Percentiles rank a stretch among this genome's conserved stretches.
These are phyloP conservation scores for Erythrocercus mccallii DNA, from an alignment of 2,113 vertebrate genomes.

Conservation along the genomic window DNA sequence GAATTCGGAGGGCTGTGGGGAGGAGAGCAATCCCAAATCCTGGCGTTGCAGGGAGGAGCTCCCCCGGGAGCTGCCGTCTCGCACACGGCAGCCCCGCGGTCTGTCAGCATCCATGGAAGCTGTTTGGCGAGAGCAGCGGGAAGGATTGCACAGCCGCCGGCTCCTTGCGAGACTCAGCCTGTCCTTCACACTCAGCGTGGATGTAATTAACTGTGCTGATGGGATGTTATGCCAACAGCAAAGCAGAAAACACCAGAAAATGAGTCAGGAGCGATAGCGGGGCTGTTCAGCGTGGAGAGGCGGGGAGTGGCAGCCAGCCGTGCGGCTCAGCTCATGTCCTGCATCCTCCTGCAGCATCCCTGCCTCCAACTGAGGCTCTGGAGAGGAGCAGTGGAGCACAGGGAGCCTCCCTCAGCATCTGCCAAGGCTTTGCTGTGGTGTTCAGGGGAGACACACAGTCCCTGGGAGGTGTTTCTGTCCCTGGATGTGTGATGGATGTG, in stretches of 20 bases:
- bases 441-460: neutral
- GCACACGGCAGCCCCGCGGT: accelerated
- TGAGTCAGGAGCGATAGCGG: conserved; percentile 2
- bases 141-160: conserved; percentile 54
- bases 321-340: neutral
- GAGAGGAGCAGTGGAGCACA: neutral
- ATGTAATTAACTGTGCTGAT: conserved; percentile 75
- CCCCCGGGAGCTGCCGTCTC: neutral
- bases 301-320: neutral
- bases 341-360: neutral
- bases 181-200: conserved; percentile 74
- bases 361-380: neutral
- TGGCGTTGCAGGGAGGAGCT: accelerated
- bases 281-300: neutral
- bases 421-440: accelerated
- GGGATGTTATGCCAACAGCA: conserved; percentile 71
- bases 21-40: neutral
- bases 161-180: conserved; percentile 62
- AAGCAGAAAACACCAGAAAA: conserved; percentile 65
- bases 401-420: neutral
- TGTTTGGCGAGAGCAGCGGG: conserved; percentile 39
- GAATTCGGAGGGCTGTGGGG: accelerated
- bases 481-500: neutral
- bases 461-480: neutral
- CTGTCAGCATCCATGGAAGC: neutral